phyloP scores from a whole-genome alignment of 2,797 vertebrate species.

The Aeoliscus strigatus region DNA sequence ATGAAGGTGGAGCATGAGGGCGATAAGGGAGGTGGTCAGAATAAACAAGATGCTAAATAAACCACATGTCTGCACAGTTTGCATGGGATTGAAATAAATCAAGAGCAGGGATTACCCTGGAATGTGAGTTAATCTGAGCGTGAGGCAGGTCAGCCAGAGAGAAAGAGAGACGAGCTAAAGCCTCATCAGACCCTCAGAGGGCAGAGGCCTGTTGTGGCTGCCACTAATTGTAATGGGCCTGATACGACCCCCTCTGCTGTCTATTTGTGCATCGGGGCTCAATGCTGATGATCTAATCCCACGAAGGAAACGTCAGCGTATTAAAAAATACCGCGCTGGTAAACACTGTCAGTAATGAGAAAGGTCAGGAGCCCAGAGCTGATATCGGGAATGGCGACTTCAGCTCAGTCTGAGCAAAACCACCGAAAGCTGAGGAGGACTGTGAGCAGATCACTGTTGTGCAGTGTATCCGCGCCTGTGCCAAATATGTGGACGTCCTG shows the following conservation, averaged over 20 bases:
- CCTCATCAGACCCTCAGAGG: constrained; percentile 23
- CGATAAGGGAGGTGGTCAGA: constrained; percentile 1
- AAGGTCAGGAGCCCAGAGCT: too few species aligned
- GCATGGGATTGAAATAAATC: constrained; percentile 48
- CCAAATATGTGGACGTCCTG: constrained; percentile 17
- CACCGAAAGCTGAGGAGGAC: too few species aligned
- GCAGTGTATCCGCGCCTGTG: neutral
- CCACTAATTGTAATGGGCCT: constrained; percentile 16
- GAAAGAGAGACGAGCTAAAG: constrained; percentile 34
- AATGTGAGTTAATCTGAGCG: constrained; percentile 56
- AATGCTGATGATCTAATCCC: constrained; percentile 8
- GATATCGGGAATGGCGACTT: neutral
- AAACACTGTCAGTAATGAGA: too few species aligned
- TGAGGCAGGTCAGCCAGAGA: constrained; percentile 30
- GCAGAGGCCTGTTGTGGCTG: constrained; percentile 16
- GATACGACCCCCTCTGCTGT: constrained; percentile 8
- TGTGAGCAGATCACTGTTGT: neutral
- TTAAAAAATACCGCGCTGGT: too few species aligned
- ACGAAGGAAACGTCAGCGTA: too few species aligned
- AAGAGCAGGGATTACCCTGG: constrained; percentile 55
- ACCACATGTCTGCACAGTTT: constrained; percentile 22
- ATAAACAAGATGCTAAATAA: constrained; percentile 31
- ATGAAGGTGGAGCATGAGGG: constrained; percentile 1
- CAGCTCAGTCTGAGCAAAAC: too few species aligned
- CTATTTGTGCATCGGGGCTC: constrained; percentile 11